These are phyloP conservation scores for Nomada ruficornis DNA, from an alignment of 2,888 invertebrate species.

Conservation along the genomic window DNA sequence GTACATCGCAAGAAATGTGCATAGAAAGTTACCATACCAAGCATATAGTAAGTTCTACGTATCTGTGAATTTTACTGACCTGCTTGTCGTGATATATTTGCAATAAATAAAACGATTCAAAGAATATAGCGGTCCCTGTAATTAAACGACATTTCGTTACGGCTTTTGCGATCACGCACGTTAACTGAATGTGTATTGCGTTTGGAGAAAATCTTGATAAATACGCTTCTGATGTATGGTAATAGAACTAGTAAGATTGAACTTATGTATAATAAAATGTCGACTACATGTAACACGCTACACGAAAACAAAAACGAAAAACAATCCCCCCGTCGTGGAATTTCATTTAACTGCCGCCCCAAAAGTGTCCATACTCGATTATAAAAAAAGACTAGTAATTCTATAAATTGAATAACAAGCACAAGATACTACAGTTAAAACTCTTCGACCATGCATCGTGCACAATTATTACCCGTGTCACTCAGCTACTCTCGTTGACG, in stretches of 20 bases:
- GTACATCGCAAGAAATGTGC: not conserved
- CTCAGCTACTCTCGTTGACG: not conserved
- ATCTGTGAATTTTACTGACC: not conserved
- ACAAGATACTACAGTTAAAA: not conserved
- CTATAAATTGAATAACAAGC: not conserved
- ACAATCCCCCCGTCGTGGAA: too few relatives aligned
- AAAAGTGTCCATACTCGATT: conserved; percentile 4
- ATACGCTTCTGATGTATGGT: not conserved
- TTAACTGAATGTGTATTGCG: conserved; percentile 15
- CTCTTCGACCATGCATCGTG: not conserved
- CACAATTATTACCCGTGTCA: conserved; percentile 1
- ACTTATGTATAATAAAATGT: not conserved
- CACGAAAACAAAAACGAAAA: too few relatives aligned
- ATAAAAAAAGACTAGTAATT: not conserved
- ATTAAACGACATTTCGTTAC: conserved; percentile 13
- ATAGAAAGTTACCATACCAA: not conserved
- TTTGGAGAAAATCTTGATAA: conserved; percentile 6
- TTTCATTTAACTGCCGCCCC: not conserved
- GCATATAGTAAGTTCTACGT: not conserved
- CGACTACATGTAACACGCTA: not conserved
- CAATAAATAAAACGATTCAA: conserved; percentile 17
- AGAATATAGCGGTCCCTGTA: not conserved
- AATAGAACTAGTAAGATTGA: conserved; percentile 12
- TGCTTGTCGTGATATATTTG: not conserved
- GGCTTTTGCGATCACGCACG: conserved; percentile 13